phyloP scores from a whole-genome alignment of 2,113 vertebrate genomes.

The Riparia riparia region DNA sequence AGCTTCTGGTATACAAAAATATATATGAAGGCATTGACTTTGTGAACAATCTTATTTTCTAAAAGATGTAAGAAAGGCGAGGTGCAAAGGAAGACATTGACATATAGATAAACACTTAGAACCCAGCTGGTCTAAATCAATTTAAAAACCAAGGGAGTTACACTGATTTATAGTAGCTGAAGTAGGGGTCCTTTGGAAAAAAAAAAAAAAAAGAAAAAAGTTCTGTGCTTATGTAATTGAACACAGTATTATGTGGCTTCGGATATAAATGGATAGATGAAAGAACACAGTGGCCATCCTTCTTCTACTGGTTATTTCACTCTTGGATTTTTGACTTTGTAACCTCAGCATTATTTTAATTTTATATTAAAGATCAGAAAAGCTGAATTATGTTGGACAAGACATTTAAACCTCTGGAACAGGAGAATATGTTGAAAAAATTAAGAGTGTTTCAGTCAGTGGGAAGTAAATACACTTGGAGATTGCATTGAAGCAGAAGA shows the following conservation, averaged over 20 bases:
- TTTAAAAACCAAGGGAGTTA: slow-evolving; percentile 20
- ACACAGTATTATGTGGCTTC: neutral
- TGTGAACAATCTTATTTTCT: neutral
- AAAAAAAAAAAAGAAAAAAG: accelerated
- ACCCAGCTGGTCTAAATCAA: slow-evolving; percentile 47
- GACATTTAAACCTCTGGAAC: neutral
- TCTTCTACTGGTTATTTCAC: neutral
- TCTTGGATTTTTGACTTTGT: neutral
- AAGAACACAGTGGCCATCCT: neutral
- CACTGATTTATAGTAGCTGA: slow-evolving; percentile 48
- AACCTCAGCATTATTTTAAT: neutral
- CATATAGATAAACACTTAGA: slow-evolving; percentile 13
- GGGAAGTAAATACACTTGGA: neutral
- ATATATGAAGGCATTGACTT: neutral
- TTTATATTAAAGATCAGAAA: neutral
- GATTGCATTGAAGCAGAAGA: neutral
- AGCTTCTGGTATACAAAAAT: neutral
- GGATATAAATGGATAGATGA: neutral
- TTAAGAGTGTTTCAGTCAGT: neutral
- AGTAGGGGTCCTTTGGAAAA: neutral
- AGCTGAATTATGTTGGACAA: neutral
- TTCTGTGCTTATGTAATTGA: neutral
- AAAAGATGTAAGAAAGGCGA: neutral
- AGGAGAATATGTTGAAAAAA: neutral
- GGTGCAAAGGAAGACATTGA: slow-evolving; percentile 16